A percentile compares a stretch with the other conserved stretches of the same genome.
Conservation (phyloP, 2,888 invertebrate genomes). For the Nysson spinosus region DNA sequence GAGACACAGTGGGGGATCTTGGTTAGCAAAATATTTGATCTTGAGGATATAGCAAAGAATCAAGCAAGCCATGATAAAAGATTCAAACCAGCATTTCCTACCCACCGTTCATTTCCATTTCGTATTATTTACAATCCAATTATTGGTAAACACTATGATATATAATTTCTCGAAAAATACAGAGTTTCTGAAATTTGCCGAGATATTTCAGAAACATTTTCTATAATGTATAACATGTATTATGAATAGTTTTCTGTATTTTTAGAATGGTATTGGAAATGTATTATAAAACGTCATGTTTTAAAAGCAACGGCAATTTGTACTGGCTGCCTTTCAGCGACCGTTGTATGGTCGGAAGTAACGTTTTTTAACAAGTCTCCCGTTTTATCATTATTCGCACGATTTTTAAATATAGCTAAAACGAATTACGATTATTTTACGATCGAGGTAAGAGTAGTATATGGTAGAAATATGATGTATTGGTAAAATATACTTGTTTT, state of each 20-base stretch:
- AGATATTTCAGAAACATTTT: no score
- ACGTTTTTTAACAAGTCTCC: slow-evolving; percentile 97
- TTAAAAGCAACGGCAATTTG: slow-evolving; percentile 85
- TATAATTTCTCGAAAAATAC: not conserved
- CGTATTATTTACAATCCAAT: slow-evolving; percentile 83
- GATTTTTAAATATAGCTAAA: slow-evolving; percentile 90
- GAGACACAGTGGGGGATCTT: slow-evolving; percentile 96
- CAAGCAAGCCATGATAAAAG: slow-evolving; percentile 80
- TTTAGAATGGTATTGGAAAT: slow-evolving; percentile 98
- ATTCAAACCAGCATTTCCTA: slow-evolving; percentile 86
- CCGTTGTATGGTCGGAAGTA: slow-evolving; percentile 99
- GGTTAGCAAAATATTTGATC: slow-evolving; percentile 86
- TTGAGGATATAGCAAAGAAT: slow-evolving; percentile 94
- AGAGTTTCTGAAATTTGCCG: not conserved
- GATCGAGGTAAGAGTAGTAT: slow-evolving; percentile 86
- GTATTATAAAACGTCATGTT: slow-evolving; percentile 87
- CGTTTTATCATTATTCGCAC: slow-evolving; percentile 97
- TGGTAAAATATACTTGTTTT: no score
- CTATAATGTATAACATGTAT: no score
- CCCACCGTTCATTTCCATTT: slow-evolving; percentile 80
- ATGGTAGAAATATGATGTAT: no score
- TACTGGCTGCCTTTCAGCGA: slow-evolving; percentile 88
- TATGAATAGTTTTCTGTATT: slow-evolving; percentile 54
- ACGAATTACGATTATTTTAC: slow-evolving; percentile 92
- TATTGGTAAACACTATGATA: slow-evolving; percentile 79